Evolutionary conservation across 2,113 vertebrate species (phyloP).

Genomic region (Nansenia antarctica): DNA sequence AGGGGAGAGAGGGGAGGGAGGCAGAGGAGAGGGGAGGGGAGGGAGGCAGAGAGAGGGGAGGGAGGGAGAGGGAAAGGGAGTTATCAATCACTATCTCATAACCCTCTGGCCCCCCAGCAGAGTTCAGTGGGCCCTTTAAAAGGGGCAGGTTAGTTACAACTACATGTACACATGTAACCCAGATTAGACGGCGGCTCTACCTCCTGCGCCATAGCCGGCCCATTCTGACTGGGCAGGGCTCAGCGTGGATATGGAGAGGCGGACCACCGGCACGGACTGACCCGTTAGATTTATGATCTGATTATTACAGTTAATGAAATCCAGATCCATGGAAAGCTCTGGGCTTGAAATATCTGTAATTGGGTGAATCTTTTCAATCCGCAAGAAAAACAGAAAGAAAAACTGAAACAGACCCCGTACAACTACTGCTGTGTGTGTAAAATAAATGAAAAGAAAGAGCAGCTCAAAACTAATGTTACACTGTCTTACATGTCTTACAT

Average conservation of each 20-base stretch:
- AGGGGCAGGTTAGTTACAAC: too few species aligned
- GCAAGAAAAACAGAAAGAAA: slow-evolving; percentile 7
- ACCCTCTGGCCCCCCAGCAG: neutral
- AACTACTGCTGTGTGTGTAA: too few species aligned
- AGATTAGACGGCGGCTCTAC: too few species aligned
- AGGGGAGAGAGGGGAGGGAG: neutral
- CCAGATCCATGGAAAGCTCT: slow-evolving; percentile 23
- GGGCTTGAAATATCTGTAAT: slow-evolving; percentile 32
- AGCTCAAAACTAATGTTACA: too few species aligned
- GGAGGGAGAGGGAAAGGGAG: neutral
- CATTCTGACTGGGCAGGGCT: slow-evolving; percentile 33
- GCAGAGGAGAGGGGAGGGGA: neutral
- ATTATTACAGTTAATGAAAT: slow-evolving; percentile 27
- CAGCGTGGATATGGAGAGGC: slow-evolving; percentile 15
- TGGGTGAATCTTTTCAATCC: slow-evolving; percentile 35
- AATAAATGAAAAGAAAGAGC: too few species aligned
- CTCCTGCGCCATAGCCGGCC: too few species aligned
- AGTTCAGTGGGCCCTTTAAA: neutral
- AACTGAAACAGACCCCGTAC: too few species aligned
- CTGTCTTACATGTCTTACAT: too few species aligned
- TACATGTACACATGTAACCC: neutral
- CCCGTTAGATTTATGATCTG: slow-evolving; percentile 26
- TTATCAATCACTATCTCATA: neutral
- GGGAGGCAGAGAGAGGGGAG: neutral
- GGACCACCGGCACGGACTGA: slow-evolving; percentile 5